Base-by-base conservation (phyloP, 1,140 invertebrate species). In the Drosophila seguyi region DNA sequence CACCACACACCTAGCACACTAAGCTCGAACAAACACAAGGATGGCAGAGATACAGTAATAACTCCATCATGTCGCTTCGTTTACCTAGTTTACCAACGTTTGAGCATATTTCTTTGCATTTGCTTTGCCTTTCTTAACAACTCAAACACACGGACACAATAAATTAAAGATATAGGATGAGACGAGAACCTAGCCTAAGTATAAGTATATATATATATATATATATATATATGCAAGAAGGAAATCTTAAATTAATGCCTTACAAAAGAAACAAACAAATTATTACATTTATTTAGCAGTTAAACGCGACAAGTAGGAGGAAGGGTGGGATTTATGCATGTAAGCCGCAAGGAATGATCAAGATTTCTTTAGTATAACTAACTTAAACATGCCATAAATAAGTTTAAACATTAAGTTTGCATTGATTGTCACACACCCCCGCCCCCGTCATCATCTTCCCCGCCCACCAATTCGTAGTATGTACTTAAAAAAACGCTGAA, bases 331-430 rank as follows among this genome's bases (percentile, higher is more conserved):
- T 63, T 50, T 44, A 75, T 63, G 73, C 66, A 72, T 72, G 68
- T 72, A 72, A 72, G 68, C 68, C 66, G 66, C 52, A 72, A 72
- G 68, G 66, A 71, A 72, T 72, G 36, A 72, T 29, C 48, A 59
- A 22, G 73, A 80, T 85, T 81, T 76, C 59, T 79, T 83, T 88
- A 87, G 84, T 87, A 84, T 87, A 87, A 87, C 84, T 87, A 88
- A 87, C 84, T 87, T 87, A 88, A 87, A 87, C 84, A 87, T 87
- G 84, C 84, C 84, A 87, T 87, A 87, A 84, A 88, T 87, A 87
- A 88, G 84, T 88, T 87, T 62, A 59, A 65, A 63, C 57, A 67
- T 88, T 88, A 87, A 86, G 83, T 87, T 88, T 44, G 18, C 38
- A 55, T 58, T 59, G 41, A 53, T 36, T 55, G 50, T 36, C 47